Percentiles rank a stretch among this genome's conserved stretches.
These are phyloP conservation scores for Netelia fuscicornis DNA, from an alignment of 2,888 invertebrate genomes.

Conservation along the genomic window DNA sequence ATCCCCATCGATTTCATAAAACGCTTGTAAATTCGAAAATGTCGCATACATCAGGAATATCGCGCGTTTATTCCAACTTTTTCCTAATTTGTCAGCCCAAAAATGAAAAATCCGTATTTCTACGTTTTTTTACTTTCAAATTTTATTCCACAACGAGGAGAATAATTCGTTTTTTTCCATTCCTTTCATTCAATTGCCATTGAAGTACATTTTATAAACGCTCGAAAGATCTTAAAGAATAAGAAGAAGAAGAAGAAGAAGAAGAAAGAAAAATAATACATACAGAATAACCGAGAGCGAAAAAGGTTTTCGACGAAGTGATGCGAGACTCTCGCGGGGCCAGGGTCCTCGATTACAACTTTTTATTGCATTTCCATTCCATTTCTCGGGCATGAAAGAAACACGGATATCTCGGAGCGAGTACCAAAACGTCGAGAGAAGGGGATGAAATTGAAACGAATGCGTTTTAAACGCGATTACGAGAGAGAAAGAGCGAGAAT, in stretches of 20 bases:
- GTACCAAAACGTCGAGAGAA: constrained; percentile 64
- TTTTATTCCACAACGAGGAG: background rate
- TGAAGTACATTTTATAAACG: constrained; percentile 51
- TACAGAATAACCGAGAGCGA: constrained; percentile 45
- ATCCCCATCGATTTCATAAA: background rate
- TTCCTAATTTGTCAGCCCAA: constrained; percentile 11
- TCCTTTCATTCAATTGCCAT: constrained; percentile 53
- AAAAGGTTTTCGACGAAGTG: constrained; percentile 44
- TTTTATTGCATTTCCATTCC: constrained; percentile 84
- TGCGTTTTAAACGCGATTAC: constrained; percentile 80
- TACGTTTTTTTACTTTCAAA: background rate
- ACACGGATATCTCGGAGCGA: constrained; percentile 69
- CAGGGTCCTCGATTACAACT: constrained; percentile 80
- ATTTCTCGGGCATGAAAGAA: constrained; percentile 78
- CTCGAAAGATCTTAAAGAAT: constrained; percentile 49
- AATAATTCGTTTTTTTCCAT: constrained; percentile 21
- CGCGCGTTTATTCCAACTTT: background rate
- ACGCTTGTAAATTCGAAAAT: background rate
- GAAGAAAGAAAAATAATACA: constrained; percentile 27
- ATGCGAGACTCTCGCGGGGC: constrained; percentile 61
- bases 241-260: constrained; percentile 19
- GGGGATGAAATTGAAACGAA: constrained; percentile 79
- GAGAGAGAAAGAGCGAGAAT: constrained; percentile 53
- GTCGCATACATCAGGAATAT: background rate
- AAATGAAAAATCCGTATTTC: background rate